Base-by-base conservation (phyloP, 2,113 vertebrate genomes). In the Myiozetetes cayanensis region DNA sequence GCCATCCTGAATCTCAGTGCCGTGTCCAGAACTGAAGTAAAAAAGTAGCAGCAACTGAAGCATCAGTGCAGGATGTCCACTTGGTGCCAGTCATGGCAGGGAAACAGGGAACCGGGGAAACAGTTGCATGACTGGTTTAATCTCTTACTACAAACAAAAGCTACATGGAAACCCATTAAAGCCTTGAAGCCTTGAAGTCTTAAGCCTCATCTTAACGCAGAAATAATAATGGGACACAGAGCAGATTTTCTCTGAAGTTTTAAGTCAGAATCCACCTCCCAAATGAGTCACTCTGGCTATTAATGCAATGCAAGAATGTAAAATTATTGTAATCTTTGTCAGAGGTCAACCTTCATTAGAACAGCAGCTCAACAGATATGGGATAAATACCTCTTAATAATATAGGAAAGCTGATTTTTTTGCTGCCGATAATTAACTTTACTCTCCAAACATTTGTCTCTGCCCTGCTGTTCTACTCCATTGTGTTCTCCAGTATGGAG, bases 241-340 rank as follows among this genome's bases (percentile, higher is more conserved):
- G 80, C 30, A 84, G 76, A 92, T 92, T 1, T 0, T 30, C 31
- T 90, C 83, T 89, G 70, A 90, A 87, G 70, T 35, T 89, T 6
- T 81, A 92, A 95, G 53, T 79, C 68, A 93, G 76, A 85, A 87
- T 78, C 56, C 3, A 2, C 44, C 73, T 92, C 73, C 73, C 8
- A 24, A 72, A 81, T 81, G 86, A 90, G 62, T 93, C 79, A 67
- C 44, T 85, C 47, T 71, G 56, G 52, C 52, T 96, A 85, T 85
- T 90, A 93, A 92, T 4, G 19, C 23, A 85, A 52, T 79, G 41
- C 58, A 85, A 77, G 83, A 83, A 94, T 49, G 79, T 92, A 56
- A 94, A 80, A 92, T 94, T 93, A 92, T 72, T 90, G 63, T 80
- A 90, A 91, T 93, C 63, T 93, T 90, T 87, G 80, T 67, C 88